Evolutionary conservation across 2,888 invertebrate genomes (phyloP).

Genomic region (Melanotus villosus): DNA sequence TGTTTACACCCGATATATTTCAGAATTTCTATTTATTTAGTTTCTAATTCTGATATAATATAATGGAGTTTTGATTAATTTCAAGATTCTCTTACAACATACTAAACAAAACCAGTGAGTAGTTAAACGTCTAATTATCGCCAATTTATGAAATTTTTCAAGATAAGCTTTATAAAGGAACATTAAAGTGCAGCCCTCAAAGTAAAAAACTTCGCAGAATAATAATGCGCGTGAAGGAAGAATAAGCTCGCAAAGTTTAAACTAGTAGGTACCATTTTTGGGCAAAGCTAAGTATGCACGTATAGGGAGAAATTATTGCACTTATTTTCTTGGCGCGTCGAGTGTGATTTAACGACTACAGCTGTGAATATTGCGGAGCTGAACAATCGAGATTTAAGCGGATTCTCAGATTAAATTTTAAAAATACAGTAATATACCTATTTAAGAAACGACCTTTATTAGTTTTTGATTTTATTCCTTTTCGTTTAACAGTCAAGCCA

Average conservation of each 20-base stretch:
- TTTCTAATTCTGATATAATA: no score
- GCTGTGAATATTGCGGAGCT: slow-evolving; percentile 11
- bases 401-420: slow-evolving; percentile 21
- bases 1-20: no score
- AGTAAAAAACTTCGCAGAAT: slow-evolving; percentile 8
- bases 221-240: slow-evolving; percentile 8
- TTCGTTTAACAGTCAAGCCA: no score
- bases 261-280: slow-evolving; percentile 49
- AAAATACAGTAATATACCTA: slow-evolving; percentile 2
- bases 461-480: background rate
- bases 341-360: slow-evolving; percentile 46
- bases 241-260: slow-evolving; percentile 15
- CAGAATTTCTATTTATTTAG: no score
- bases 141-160: no score
- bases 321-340: slow-evolving; percentile 48
- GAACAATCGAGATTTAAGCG: slow-evolving; percentile 16
- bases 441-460: background rate
- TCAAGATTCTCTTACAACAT: no score
- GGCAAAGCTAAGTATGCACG: slow-evolving; percentile 47
- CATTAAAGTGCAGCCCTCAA: background rate
- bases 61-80: no score
- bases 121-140: no score
- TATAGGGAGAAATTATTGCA: slow-evolving; percentile 49
- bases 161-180: no score
- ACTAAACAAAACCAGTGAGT: no score